A percentile compares a stretch with the other conserved stretches of the same genome.
phyloP scores from a whole-genome alignment of 2,888 invertebrate species.

The Leucophenga maculata region DNA sequence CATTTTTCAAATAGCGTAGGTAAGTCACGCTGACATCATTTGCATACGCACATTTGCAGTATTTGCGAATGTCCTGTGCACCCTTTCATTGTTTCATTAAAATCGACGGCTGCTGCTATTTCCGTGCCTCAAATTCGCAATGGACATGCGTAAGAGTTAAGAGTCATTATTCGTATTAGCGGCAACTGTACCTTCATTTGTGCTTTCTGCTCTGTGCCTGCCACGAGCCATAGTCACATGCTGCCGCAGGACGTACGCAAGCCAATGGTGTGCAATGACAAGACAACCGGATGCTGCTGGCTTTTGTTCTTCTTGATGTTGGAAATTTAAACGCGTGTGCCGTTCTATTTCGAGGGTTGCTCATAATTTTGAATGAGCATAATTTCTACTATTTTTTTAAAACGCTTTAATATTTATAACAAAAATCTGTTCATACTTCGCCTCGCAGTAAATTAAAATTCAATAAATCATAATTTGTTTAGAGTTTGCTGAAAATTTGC shows the following conservation, averaged over 20 bases:
- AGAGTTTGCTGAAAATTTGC: conserved; percentile 39
- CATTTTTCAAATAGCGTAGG: background rate
- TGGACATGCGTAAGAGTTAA: conserved; percentile 29
- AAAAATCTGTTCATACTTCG: conserved; percentile 14
- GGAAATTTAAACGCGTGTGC: conserved; percentile 10
- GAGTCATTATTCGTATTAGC: conserved; percentile 42
- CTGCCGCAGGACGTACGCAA: background rate
- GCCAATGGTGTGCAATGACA: background rate
- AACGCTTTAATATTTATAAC: conserved; percentile 61
- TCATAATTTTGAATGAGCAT: conserved; percentile 56
- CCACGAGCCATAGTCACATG: conserved; percentile 4
- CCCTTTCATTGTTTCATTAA: conserved; percentile 1
- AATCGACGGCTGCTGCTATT: conserved; percentile 42
- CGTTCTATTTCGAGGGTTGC: conserved; percentile 4
- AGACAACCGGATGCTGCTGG: conserved; percentile 17
- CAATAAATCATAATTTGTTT: conserved; percentile 68
- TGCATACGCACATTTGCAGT: conserved; percentile 59
- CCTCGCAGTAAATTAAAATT: conserved; percentile 61
- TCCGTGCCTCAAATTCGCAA: conserved; percentile 39
- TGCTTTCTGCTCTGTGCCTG: background rate
- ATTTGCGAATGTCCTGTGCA: conserved; percentile 7
- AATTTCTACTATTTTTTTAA: conserved; percentile 44
- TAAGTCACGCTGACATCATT: conserved; percentile 35
- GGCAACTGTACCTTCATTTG: conserved; percentile 55
- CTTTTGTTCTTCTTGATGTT: background rate